Evolutionary conservation across 2,888 invertebrate genomes (phyloP).

Genomic region (Netelia virgata): DNA sequence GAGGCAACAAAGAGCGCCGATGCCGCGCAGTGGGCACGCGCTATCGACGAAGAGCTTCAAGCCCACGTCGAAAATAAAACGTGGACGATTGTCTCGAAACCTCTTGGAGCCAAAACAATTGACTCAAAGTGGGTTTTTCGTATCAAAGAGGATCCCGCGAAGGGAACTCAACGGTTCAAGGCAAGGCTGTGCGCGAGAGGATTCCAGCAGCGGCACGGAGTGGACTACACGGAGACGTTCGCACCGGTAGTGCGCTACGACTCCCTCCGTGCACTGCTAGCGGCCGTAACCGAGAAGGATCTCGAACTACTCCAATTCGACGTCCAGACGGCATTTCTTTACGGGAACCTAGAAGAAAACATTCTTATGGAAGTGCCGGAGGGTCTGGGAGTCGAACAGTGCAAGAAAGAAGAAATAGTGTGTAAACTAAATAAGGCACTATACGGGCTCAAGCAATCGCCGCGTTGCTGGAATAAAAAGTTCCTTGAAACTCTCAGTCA

Average conservation of each 20-base stretch:
- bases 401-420: not conserved
- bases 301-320: slow-evolving; percentile 39
- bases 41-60: slow-evolving; percentile 61
- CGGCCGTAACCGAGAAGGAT: slow-evolving; percentile 14
- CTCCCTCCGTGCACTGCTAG: slow-evolving; percentile 40
- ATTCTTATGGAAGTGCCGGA: slow-evolving; percentile 44
- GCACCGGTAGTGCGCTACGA: slow-evolving; percentile 61
- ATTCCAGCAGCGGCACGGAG: slow-evolving; percentile 45
- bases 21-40: slow-evolving; percentile 51
- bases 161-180: slow-evolving; percentile 31
- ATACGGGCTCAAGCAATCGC: slow-evolving; percentile 45
- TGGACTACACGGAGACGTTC: slow-evolving; percentile 50
- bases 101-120: slow-evolving; percentile 35
- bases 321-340: slow-evolving; percentile 19
- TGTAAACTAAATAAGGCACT: slow-evolving; percentile 5
- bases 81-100: slow-evolving; percentile 45
- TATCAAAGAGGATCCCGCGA: slow-evolving; percentile 15
- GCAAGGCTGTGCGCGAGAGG: slow-evolving; percentile 61
- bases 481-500: slow-evolving; percentile 11
- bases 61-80: slow-evolving; percentile 60
- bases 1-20: slow-evolving; percentile 40
- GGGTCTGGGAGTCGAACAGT: slow-evolving; percentile 13
- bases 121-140: slow-evolving; percentile 61
- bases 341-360: slow-evolving; percentile 44
- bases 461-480: slow-evolving; percentile 30